Base-by-base conservation (phyloP, 2,888 invertebrate species). In the Drosophila mayaguana region DNA sequence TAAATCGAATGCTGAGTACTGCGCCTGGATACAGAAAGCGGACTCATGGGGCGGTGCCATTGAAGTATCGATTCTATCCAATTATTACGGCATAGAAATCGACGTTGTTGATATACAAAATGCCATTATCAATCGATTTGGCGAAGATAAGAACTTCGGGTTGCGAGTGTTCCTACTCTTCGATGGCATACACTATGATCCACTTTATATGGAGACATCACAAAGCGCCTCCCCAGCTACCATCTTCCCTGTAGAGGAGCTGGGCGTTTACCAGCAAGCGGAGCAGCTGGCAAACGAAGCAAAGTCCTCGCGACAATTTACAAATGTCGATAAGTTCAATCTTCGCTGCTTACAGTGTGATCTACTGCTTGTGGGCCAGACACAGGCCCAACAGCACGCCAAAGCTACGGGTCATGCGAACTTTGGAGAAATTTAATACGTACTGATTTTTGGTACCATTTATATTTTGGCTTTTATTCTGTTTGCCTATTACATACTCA, bases 11-110 rank as follows among this genome's bases (percentile, higher is more conserved):
- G 92, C 94, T 0, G 97, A 97, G 59, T 99, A 99, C 91, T 97
- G 97, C 89, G 93, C 94, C 3, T 99, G 98, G 98, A 99, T 99
- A 77, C 94, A 95, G 90, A 96, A 96, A 84, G 95, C 96, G 0
- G 96, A 96, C 81, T 96, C 97, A 0, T 99, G 99, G 99, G 98
- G 98, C 72, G 99, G 99, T 73, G 98, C 97, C 65, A 99, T 99
- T 80, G 99, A 99, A 94, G 94, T 98, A 36, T 95, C 98, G 8
- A 96, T 99, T 74, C 93, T 99, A 36, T 96, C 97, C 0, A 95
- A 95, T 90, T 96, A 96, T 93, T 98, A 97, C 92, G 96, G 96
- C 22, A 93, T 98, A 62, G 98, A 99, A 94, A 98, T 99, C 92
- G 98, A 96, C 72, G 98, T 98, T 3, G 97, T 98, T 5, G 97